These are phyloP conservation scores for Hirtodrosophila histrioides DNA, from an alignment of 2,888 invertebrate species.

Conservation along the genomic window DNA sequence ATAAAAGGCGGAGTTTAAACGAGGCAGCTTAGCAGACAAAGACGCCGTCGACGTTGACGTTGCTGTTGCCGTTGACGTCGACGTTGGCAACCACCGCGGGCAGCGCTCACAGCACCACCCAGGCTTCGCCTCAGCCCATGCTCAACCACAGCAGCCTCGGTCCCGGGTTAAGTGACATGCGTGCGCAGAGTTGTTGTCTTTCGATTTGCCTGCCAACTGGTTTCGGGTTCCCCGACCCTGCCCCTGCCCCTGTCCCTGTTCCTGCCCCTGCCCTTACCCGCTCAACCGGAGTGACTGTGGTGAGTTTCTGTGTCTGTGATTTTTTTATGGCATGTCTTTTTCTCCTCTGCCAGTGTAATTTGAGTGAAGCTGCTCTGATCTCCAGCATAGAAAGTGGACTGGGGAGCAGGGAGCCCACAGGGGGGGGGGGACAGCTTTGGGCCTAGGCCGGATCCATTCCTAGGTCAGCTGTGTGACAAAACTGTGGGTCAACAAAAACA, in stretches of 20 bases:
- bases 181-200: constrained; percentile 62
- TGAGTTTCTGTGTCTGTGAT: constrained; percentile 43
- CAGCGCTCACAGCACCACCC: constrained; percentile 22
- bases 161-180: constrained; percentile 53
- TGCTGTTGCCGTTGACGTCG: constrained; percentile 27
- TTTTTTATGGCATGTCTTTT: constrained; percentile 55
- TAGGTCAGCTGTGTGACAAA: constrained; percentile 62
- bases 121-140: constrained; percentile 17
- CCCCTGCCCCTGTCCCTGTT: not conserved
- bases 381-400: not conserved
- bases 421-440: constrained; percentile 11
- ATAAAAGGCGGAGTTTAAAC: constrained; percentile 82
- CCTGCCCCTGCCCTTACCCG: not conserved
- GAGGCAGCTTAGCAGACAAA: constrained; percentile 63
- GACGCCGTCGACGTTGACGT: constrained; percentile 37
- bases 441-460: constrained; percentile 27
- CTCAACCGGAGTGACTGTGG: constrained; percentile 27
- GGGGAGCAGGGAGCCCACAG: not conserved
- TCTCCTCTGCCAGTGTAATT: constrained; percentile 33
- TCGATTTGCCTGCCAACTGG: constrained; percentile 64
- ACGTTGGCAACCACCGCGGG: constrained; percentile 28
- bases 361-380: constrained; percentile 26
- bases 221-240: constrained; percentile 16
- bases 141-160: constrained; percentile 6
- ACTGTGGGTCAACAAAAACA: constrained; percentile 64